Evolutionary conservation across 2,888 invertebrate species (phyloP), one percentile per base, ranked within the genome.

Genomic region (Synergus japonicus): DNA sequence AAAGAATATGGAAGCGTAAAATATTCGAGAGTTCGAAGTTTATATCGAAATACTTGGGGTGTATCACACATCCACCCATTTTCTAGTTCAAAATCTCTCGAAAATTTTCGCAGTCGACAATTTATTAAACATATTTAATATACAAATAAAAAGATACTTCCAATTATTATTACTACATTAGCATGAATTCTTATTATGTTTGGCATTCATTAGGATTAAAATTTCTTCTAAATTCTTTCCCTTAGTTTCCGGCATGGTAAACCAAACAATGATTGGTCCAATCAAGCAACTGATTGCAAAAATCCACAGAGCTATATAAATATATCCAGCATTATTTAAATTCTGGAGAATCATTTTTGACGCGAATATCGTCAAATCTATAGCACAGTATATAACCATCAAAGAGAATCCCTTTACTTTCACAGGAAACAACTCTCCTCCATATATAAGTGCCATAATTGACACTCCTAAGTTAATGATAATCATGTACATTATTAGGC

Each of bases 381-480:
- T 0, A 58, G 2, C 3, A 58, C 18, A 58, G 0, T 18, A 58
- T 58, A 1, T 9, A 18, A 9, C 18, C 58, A 58, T 10, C 9
- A 18, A 1, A 18, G 18, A 9, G 0, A 18, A 13, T 46, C 44
- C 46, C 10, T 46, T 67, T 13, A 67, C 46, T 67, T 46, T 46
- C 22, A 67, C 22, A 22, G 67, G 22, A 10, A 67, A 67, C 22
- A 67, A 44, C 22, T 43, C 67, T 67, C 46, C 58, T 18, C 18
- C 58, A 18, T 58, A 58, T 10, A 18, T 18, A 10, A 18, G 3
- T 58, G 18, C 2, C 18, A 58, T 58, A 58, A 58, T 18, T 18
- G 58, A 18, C 3, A 44, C 18, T 15, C 67, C 67, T 22, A 67
- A 44, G 22, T 67, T 67, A 44, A 46, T 46, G 0, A 46, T 22